phyloP scores from a whole-genome alignment of 2,113 vertebrate genomes.

The Orycteropus afer region DNA sequence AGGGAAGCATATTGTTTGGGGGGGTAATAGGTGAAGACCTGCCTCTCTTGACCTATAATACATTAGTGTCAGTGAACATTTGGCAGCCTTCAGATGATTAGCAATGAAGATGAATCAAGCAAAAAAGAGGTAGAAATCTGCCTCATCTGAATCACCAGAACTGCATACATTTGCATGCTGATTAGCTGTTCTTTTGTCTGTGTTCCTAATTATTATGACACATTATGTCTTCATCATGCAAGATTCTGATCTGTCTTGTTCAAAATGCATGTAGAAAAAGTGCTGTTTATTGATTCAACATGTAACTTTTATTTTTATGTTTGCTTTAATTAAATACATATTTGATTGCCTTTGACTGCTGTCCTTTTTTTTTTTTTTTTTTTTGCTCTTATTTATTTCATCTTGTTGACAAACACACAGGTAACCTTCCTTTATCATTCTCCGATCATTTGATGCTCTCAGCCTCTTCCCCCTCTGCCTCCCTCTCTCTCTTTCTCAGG shows the following conservation, averaged over 20 bases:
- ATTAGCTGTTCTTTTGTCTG: conserved; percentile 97
- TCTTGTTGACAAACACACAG: conserved; percentile 93
- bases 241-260: conserved; percentile 96
- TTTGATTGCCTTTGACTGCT: conserved; percentile 91
- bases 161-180: conserved; percentile 98
- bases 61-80: conserved; percentile 98
- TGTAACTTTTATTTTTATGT: conserved; percentile 93
- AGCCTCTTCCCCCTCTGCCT: conserved; percentile 43
- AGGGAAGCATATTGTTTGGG: conserved; percentile 97
- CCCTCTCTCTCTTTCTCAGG: conserved; percentile 61
- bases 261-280: conserved; percentile 92
- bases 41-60: conserved; percentile 98
- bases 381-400: conserved; percentile 88
- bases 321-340: conserved; percentile 94
- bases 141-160: conserved; percentile 93
- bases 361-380: conserved; percentile 82
- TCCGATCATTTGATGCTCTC: conserved; percentile 77
- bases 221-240: conserved; percentile 99
- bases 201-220: conserved; percentile 98
- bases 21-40: conserved; percentile 95
- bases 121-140: conserved; percentile 92
- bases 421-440: conserved; percentile 87
- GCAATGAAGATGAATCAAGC: conserved; percentile 95
- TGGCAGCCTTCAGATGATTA: conserved; percentile 93
- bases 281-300: conserved; percentile 93